Base-by-base conservation (phyloP, 2,888 invertebrate species). In the Drosophila tripunctata region DNA sequence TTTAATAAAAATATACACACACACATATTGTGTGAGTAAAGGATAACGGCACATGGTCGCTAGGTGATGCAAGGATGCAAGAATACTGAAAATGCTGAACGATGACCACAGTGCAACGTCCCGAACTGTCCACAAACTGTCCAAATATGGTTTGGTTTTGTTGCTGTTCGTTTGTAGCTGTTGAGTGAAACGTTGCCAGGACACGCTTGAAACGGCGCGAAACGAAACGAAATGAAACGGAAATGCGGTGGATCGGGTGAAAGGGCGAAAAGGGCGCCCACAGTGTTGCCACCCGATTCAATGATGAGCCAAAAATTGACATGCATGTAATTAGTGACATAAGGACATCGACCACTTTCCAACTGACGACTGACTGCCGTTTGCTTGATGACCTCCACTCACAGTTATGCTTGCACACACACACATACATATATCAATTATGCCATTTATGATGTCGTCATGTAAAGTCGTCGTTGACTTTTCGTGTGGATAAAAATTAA, bases 251-350 rank as follows among this genome's bases (percentile, higher is more conserved):
- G 14, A n/a, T 12, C 1, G 6, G 17, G 24, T 15, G 52, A 7
- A 12, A 22, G 47, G 33, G 24, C 8, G 24, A 5, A 8, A 5
- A 24, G 48, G 8, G n/a, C 12, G 41, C 10, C 10, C 7, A 14
- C 14, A 36, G 21, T n/a, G 61, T 40, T 40, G 69, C 69, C 67
- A 67, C 54, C 67, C 80, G 61, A 48, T 58, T 57, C 85, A 75
- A 72, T 86, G 88, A 83, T 86, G 88, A 79, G 78, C 68, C 82
- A 87, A 87, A 87, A 83, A 84, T 83, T 87, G 87, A 87, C 82
- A 83, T 87, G 78, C 88, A 88, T 88, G 82, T 83, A 83, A 83
- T 83, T 83, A 83, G 82, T 88, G 71, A 69, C 87, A 87, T 71
- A 79, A 75, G 86, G 86, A 78, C 75, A 57, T 55, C 61, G 54